Base-by-base conservation (phyloP, 2,113 vertebrate species). In the Eublepharis macularius region DNA sequence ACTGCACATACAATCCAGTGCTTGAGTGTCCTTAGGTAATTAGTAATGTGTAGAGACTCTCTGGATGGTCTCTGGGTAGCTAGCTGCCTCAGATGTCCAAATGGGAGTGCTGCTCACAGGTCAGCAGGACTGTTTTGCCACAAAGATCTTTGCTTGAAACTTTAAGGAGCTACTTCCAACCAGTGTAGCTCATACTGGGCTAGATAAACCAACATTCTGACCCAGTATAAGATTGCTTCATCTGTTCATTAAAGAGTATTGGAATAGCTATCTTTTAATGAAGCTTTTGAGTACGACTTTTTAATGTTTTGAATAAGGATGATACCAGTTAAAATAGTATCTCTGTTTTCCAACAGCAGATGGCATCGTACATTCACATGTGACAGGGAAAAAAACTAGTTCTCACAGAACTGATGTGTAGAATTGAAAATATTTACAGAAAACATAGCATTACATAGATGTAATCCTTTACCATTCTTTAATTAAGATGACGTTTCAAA, bases 321-420 rank as follows among this genome's bases (percentile, higher is more conserved):
- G 32, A 63, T 76, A 70, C 32, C 19, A 65, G 51, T 63, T 84
- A 79, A 80, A 1, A 76, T 69, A 14, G 87, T 14, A 4, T 84
- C 16, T 83, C 69, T 87, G 68, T 94, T 94, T 91, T 91, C 89
- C 86, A 60, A 94, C 96, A 73, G 95, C 95, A 96, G 96, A 92
- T 96, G 96, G 96, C 96, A 95, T 94, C 87, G 91, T 93, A 54
- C 75, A 14, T 91, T 96, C 95, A 93, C 88, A 82, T 94, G 92
- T 95, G 90, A 73, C 49, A 74, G 89, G 92, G 84, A 85, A 26
- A 0, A 0, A 13, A 45, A 1, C 41, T 57, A 14, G 65, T 72
- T 68, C 11, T 72, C n/a, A 6, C 1, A 13, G 45, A 29, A 32
- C n/a, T 41, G 9, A 26, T 14, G 41, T 32, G 21, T 13, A 47